phyloP scores from a whole-genome alignment of 2,888 invertebrate species.

The Troglohyphantes excavatus region DNA sequence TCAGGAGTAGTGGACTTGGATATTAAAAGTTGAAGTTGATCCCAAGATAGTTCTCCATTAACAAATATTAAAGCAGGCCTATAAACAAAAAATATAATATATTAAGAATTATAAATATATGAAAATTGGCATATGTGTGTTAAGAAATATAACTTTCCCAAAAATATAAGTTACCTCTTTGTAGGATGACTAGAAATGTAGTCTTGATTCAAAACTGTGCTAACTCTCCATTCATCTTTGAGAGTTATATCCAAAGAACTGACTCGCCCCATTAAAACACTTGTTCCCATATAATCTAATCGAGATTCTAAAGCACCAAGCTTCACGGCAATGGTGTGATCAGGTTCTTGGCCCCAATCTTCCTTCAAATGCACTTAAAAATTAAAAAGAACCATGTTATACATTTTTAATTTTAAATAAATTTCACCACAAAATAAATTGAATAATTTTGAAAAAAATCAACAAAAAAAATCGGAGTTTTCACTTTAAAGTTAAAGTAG shows the following conservation, averaged over 20 bases:
- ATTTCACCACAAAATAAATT: too few species aligned
- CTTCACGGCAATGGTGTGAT: slow-evolving; percentile 91
- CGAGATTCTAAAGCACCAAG: slow-evolving; percentile 93
- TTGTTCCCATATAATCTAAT: slow-evolving; percentile 99
- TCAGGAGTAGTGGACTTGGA: slow-evolving; percentile 98
- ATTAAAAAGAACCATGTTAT: slow-evolving; percentile 17
- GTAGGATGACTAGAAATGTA: slow-evolving; percentile 86
- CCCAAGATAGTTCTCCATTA: slow-evolving; percentile 96
- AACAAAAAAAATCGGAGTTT: too few species aligned
- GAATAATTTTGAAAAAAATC: too few species aligned
- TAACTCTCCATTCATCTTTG: slow-evolving; percentile 93
- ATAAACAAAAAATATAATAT: slow-evolving; percentile 80
- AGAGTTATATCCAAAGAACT: slow-evolving; percentile 91
- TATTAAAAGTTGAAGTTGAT: slow-evolving; percentile 97
- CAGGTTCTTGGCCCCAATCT: slow-evolving; percentile 94
- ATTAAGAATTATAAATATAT: too few species aligned
- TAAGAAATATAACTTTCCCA: slow-evolving; percentile 1
- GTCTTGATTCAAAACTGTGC: slow-evolving; percentile 80
- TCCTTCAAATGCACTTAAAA: slow-evolving; percentile 91
- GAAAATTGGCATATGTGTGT: background rate
- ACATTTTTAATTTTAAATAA: too few species aligned
- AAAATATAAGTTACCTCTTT: slow-evolving; percentile 83
- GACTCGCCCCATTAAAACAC: slow-evolving; percentile 94
- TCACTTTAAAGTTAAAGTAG: too few species aligned
- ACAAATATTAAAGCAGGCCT: slow-evolving; percentile 94